phyloP scores from a whole-genome alignment of 1,140 invertebrate genomes.

The Chymomyza costata region DNA sequence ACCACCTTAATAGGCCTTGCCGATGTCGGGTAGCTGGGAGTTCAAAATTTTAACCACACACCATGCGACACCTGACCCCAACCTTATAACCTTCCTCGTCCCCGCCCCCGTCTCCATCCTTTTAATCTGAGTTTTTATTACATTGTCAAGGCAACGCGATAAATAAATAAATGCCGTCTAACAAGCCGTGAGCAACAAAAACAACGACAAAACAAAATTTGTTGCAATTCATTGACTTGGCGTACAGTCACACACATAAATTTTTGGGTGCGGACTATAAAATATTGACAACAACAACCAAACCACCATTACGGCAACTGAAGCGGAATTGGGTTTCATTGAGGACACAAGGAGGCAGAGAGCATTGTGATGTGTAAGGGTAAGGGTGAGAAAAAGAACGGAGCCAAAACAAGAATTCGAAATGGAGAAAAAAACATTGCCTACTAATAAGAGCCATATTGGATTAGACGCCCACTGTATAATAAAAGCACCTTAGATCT shows the following conservation, averaged over 20 bases:
- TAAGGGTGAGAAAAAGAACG: constrained; percentile 25
- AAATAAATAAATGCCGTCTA: constrained; percentile 69
- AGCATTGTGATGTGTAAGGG: neutral
- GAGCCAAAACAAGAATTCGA: constrained; percentile 33
- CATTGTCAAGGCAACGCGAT: constrained; percentile 59
- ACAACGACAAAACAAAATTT: no score
- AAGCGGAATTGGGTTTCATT: no score
- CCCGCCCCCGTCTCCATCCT: constrained; percentile 12
- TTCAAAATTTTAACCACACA: constrained; percentile 68
- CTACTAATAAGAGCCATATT: constrained; percentile 32
- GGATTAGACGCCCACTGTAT: no score
- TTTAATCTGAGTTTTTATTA: constrained; percentile 60
- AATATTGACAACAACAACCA: constrained; percentile 59
- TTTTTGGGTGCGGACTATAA: constrained; percentile 48
- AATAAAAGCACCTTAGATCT: no score
- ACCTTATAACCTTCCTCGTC: neutral
- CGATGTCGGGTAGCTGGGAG: constrained; percentile 24
- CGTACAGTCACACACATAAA: constrained; percentile 62
- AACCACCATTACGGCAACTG: neutral
- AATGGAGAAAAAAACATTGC: constrained; percentile 27
- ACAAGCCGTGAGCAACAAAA: constrained; percentile 60
- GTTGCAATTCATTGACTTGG: constrained; percentile 71
- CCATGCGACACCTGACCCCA: constrained; percentile 54
- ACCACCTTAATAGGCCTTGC: neutral
- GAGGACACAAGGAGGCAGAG: constrained; percentile 6